Base-by-base conservation (phyloP, 2,797 vertebrate species). In the Falco naumanni region DNA sequence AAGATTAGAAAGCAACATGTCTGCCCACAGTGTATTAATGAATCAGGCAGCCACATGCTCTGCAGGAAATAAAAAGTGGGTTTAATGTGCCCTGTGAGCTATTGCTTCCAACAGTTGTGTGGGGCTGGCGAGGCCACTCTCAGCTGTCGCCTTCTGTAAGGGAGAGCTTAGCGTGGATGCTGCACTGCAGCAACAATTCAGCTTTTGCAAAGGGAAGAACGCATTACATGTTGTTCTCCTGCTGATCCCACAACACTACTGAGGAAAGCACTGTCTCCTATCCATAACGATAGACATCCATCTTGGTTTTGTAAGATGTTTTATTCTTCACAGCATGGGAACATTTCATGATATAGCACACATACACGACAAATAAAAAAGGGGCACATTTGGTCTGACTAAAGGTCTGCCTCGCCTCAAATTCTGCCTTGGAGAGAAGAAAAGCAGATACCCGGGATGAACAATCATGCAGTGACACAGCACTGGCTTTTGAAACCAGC, bases 1-100 rank as follows among this genome's bases (percentile, higher is more conserved):
- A 86, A 79, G 91, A 95, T 89, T 76, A 87, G 72, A 90, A 93
- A 84, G 85, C 57, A 88, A 76, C 51, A 75, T 43, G 72, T 85
- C 80, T 88, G 89, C 66, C 83, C 65, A 79, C 79, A 54, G 91
- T 14, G 80, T 66, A 72, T 51, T 95, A 95, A 93, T 74, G 70
- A 95, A 79, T 75, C 77, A 84, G 82, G 87, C 71, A 77, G 33
- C 71, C 75, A 60, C 70, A 43, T 43, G 87, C 84, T 72, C 90
- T 24, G 57, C 39, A 80, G 84, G 84, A 92, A 91, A 65, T 71
- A 87, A 66, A 63, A 93, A 25, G 28, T 47, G 34, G 60, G 56
- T 87, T 83, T 93, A 80, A 83, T 61, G 37, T 19, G 57, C 57
- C 60, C 47, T 80, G 61, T 29, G 74, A 95, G 78, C 68, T 70